phyloP scores from a whole-genome alignment of 2,797 vertebrate genomes.

The Neosilurus mollespiculum region DNA sequence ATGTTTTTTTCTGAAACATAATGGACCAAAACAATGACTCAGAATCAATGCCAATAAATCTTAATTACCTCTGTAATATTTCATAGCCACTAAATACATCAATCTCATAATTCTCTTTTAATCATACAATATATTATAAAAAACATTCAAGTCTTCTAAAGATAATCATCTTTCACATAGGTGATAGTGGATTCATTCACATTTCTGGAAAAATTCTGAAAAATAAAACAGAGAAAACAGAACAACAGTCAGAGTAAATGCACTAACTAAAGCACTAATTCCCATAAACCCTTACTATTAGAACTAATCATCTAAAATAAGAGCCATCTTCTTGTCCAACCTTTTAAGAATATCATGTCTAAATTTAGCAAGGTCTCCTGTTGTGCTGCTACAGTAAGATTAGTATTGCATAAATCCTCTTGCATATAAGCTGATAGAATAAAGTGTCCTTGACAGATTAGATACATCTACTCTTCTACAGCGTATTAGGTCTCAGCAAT shows the following conservation, averaged over 20 bases:
- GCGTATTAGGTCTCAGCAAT: slow-evolving; percentile 5
- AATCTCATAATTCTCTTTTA: background rate
- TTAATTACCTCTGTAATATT: background rate
- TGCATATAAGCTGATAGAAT: slow-evolving; percentile 65
- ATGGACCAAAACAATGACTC: slow-evolving; percentile 26
- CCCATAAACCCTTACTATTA: background rate
- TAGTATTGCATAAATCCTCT: slow-evolving; percentile 67
- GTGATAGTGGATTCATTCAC: background rate
- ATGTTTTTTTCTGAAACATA: slow-evolving; percentile 81
- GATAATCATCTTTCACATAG: background rate
- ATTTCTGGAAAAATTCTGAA: slow-evolving; percentile 29
- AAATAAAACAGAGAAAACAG: slow-evolving; percentile 16
- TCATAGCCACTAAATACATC: background rate
- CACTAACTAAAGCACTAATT: background rate
- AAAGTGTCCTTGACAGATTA: slow-evolving; percentile 53
- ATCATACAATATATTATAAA: background rate
- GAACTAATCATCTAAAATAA: background rate
- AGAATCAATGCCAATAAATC: background rate
- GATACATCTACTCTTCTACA: slow-evolving; percentile 9
- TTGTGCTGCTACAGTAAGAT: slow-evolving; percentile 32
- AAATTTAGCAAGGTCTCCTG: slow-evolving; percentile 17
- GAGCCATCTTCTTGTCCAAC: background rate
- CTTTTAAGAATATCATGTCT: slow-evolving; percentile 5
- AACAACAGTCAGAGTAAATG: background rate
- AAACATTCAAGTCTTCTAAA: background rate